Evolutionary conservation across 2,888 invertebrate genomes (phyloP).

Genomic region (Lithophane leautieri): DNA sequence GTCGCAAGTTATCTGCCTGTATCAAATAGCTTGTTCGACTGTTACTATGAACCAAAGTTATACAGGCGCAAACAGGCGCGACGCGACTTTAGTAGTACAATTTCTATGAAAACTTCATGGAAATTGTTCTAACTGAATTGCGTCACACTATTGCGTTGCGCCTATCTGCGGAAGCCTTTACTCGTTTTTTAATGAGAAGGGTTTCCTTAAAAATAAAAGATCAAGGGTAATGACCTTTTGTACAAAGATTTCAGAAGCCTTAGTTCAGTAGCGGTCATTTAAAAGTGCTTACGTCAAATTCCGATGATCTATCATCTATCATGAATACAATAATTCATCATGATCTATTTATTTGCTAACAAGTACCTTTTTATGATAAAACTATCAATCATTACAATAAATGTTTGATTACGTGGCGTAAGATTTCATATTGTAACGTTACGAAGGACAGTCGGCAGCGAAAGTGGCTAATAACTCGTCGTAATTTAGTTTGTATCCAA

Average conservation of each 20-base stretch:
- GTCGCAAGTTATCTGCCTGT: too few species aligned
- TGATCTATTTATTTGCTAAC: constrained; percentile 39
- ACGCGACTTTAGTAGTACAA: not conserved
- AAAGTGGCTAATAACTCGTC: not conserved
- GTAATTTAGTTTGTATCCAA: not conserved
- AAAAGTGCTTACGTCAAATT: constrained; percentile 27
- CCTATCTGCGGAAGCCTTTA: not conserved
- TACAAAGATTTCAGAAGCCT: not conserved
- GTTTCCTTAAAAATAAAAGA: not conserved
- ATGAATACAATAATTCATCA: constrained; percentile 22
- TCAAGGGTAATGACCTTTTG: not conserved
- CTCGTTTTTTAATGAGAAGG: too few species aligned
- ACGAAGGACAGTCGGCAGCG: not conserved
- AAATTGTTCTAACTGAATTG: not conserved
- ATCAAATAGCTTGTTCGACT: too few species aligned
- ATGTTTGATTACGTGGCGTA: constrained; percentile 36
- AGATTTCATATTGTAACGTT: not conserved
- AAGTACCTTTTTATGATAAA: constrained; percentile 8
- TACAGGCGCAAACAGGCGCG: not conserved
- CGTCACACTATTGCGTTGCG: not conserved
- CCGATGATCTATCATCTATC: constrained; percentile 23
- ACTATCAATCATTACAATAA: constrained; percentile 42
- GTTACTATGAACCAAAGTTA: too few species aligned
- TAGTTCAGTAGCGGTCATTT: not conserved
- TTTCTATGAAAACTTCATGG: not conserved